phyloP scores from a whole-genome alignment of 2,113 vertebrate genomes.

The Alouatta palliata region DNA sequence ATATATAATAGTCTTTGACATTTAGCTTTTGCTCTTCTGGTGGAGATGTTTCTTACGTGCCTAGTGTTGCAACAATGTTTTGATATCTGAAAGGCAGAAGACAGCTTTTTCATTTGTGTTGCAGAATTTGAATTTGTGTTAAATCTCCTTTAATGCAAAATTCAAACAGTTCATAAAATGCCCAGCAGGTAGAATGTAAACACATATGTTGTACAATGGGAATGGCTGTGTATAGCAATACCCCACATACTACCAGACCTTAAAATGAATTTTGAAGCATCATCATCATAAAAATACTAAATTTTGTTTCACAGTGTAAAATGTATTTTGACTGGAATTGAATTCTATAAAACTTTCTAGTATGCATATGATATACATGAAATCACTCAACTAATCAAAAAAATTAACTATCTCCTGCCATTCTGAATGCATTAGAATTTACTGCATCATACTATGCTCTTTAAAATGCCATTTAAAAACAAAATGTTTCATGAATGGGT shows the following conservation, averaged over 20 bases:
- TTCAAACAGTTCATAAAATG: conserved; percentile 9
- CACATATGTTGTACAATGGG: neutral
- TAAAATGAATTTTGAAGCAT: neutral
- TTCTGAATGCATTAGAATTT: conserved; percentile 1
- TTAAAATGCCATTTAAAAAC: neutral
- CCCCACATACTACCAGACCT: neutral
- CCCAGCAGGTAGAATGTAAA: neutral
- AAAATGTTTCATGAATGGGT: neutral
- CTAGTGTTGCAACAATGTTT: neutral
- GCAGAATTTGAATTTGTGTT: neutral
- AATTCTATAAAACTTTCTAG: conserved; percentile 21
- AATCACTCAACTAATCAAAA: conserved; percentile 22
- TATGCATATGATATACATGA: neutral
- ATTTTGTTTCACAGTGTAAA: neutral
- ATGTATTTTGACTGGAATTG: neutral
- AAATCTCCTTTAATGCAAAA: conserved; percentile 11
- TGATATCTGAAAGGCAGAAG: neutral
- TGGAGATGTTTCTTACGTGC: neutral
- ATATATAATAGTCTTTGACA: neutral
- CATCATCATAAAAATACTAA: neutral
- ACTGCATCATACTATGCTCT: neutral
- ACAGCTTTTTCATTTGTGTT: neutral
- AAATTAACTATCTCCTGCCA: neutral
- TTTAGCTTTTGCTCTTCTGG: neutral
- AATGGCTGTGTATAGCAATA: neutral